A percentile compares a stretch with the other conserved stretches of the same genome.
Evolutionary conservation across 2,797 vertebrate species (phyloP).

Genomic region (Chanos chanos): DNA sequence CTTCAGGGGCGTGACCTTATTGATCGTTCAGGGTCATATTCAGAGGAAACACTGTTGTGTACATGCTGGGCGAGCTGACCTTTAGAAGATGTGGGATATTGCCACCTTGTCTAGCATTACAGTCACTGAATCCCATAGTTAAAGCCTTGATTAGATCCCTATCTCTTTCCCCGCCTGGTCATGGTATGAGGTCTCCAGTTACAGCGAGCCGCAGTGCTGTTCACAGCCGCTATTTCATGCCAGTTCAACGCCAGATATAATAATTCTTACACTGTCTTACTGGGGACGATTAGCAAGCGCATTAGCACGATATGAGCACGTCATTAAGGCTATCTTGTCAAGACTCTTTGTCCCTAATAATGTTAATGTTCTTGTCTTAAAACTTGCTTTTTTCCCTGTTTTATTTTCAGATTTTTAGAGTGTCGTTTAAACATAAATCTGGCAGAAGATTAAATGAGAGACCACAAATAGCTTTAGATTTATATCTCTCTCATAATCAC

Average conservation of each 20-base stretch:
- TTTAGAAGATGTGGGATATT: slow-evolving; percentile 63
- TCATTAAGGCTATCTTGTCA: too few relatives aligned
- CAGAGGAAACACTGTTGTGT: slow-evolving; percentile 50
- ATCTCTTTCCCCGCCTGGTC: slow-evolving; percentile 65
- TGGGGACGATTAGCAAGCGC: too few relatives aligned
- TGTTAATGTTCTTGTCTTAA: too few relatives aligned
- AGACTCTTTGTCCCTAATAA: slow-evolving; percentile 24
- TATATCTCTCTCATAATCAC: too few relatives aligned
- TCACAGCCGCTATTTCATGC: slow-evolving; percentile 33
- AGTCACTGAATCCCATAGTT: slow-evolving; percentile 73
- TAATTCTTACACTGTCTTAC: slow-evolving; percentile 13
- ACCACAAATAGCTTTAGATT: too few relatives aligned
- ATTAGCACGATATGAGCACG: too few relatives aligned
- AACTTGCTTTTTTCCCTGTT: too few relatives aligned
- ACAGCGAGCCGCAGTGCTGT: slow-evolving; percentile 54
- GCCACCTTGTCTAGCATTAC: slow-evolving; percentile 67
- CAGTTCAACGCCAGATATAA: slow-evolving; percentile 29
- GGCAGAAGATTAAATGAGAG: too few relatives aligned
- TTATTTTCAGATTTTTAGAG: too few relatives aligned
- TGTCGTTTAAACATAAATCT: too few relatives aligned
- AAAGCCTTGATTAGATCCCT: slow-evolving; percentile 69
- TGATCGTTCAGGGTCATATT: slow-evolving; percentile 43
- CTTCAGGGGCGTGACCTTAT: slow-evolving; percentile 16
- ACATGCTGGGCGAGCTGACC: slow-evolving; percentile 60
- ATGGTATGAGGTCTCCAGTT: slow-evolving; percentile 67